Percentiles rank a stretch among this genome's conserved stretches.
Evolutionary conservation across 2,888 invertebrate species (phyloP).

Genomic region (Cerceris ruficornis): DNA sequence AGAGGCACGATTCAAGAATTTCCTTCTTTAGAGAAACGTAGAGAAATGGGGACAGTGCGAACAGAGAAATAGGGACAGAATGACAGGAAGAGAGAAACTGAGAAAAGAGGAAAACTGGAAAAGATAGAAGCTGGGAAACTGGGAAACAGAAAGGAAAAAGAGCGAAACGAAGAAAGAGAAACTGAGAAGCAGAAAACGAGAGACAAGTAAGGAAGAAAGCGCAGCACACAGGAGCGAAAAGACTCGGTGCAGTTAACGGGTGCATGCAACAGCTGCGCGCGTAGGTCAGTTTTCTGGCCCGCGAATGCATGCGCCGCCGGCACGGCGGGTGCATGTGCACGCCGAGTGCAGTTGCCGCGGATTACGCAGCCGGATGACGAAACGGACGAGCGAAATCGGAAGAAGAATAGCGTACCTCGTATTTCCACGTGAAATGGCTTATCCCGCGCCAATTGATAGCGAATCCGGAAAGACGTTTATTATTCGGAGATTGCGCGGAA

Average conservation of each 20-base stretch:
- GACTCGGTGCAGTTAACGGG: constrained; percentile 26
- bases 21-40: constrained; percentile 4
- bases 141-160: not conserved
- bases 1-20: not conserved
- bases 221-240: constrained; percentile 7
- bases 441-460: constrained; percentile 26
- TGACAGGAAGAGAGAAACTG: no score
- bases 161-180: not conserved
- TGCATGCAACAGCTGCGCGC: constrained; percentile 58
- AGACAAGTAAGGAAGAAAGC: not conserved
- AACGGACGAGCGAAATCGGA: constrained; percentile 15
- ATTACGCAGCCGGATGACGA: constrained; percentile 14
- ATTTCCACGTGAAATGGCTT: constrained; percentile 17
- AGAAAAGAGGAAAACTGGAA: no score
- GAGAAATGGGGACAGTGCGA: not conserved
- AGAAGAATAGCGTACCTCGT: constrained; percentile 15
- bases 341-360: constrained; percentile 18
- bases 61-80: no score
- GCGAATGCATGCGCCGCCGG: constrained; percentile 9
- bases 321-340: constrained; percentile 16
- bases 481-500: constrained; percentile 4
- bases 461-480: constrained; percentile 27
- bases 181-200: not conserved
- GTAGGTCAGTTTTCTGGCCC: constrained; percentile 61
- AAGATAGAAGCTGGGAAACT: no score